A percentile compares a stretch with the other conserved stretches of the same genome.
phyloP scores from a whole-genome alignment of 2,888 invertebrate species.

The Caenorhabditis sp. region DNA sequence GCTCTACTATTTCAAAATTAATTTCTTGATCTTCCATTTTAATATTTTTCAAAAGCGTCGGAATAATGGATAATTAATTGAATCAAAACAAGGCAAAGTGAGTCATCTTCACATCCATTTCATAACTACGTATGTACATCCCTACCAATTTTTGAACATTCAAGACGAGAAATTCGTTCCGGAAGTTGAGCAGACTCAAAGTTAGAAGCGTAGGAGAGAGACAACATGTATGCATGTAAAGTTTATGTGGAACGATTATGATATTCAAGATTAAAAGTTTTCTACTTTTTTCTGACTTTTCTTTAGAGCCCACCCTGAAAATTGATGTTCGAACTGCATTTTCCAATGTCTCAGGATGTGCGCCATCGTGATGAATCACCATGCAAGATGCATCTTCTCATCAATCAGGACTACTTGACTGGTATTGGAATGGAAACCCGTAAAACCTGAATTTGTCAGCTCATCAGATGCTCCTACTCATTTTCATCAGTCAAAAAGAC shows the following conservation, averaged over 20 bases:
- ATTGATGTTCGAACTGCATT: no score
- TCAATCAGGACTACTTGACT: neutral
- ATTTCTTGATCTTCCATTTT: neutral
- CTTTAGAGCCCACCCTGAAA: no score
- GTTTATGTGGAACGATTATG: neutral
- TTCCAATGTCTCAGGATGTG: no score
- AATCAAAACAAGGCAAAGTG: no score
- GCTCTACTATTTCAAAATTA: neutral
- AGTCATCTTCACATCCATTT: neutral
- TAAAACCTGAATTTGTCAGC: neutral
- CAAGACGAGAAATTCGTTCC: neutral
- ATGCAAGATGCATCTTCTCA: neutral
- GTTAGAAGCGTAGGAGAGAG: constrained; percentile 15
- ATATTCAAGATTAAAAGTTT: neutral
- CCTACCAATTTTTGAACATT: constrained; percentile 19
- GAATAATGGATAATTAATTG: no score
- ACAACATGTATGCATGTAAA: neutral
- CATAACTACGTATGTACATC: neutral
- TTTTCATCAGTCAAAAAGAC: neutral
- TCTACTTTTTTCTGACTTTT: neutral
- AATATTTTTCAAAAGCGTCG: no score
- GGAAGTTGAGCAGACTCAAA: neutral
- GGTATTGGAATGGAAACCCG: neutral
- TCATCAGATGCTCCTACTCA: neutral
- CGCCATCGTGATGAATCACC: neutral